Evolutionary conservation across 1,140 invertebrate genomes (phyloP).

Genomic region (Drosophila carrolli): DNA sequence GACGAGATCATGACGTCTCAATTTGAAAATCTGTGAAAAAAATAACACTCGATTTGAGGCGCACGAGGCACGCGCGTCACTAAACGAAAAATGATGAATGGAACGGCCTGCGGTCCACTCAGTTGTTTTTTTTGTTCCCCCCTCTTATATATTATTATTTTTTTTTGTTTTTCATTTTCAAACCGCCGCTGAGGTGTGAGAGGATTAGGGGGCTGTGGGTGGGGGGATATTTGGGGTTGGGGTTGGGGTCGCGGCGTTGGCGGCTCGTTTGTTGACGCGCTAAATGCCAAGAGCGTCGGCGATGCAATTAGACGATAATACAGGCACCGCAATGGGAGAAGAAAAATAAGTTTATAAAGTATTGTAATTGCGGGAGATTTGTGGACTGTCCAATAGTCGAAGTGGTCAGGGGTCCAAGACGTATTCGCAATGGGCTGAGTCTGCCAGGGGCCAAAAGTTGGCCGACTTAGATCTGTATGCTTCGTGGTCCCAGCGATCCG

Average conservation of each 20-base stretch:
- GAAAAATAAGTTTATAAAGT: slow-evolving; percentile 52
- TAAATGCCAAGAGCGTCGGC: slow-evolving; percentile 76
- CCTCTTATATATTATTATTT: slow-evolving; percentile 15
- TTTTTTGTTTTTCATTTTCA: slow-evolving; percentile 12
- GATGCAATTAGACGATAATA: slow-evolving; percentile 80
- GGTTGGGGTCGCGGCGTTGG: slow-evolving; percentile 57
- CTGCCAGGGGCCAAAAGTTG: slow-evolving; percentile 38
- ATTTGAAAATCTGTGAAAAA: slow-evolving; percentile 74
- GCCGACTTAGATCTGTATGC: slow-evolving; percentile 39
- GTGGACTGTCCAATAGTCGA: slow-evolving; percentile 23
- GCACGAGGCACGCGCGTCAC: slow-evolving; percentile 80
- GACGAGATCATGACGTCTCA: slow-evolving; percentile 72
- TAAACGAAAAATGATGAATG: slow-evolving; percentile 80
- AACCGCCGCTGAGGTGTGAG: slow-evolving; percentile 31
- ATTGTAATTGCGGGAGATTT: slow-evolving; percentile 49
- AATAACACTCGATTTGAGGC: slow-evolving; percentile 65
- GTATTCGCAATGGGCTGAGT: slow-evolving; percentile 42
- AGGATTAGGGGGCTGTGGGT: slow-evolving; percentile 25
- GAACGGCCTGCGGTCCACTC: slow-evolving; percentile 62
- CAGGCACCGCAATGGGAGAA: slow-evolving; percentile 32
- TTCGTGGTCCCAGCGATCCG: slow-evolving; percentile 22
- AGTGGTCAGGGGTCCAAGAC: background rate
- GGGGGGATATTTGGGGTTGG: slow-evolving; percentile 7
- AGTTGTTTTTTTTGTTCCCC: slow-evolving; percentile 13
- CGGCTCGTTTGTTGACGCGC: slow-evolving; percentile 80